phyloP scores from a whole-genome alignment of 1,140 invertebrate species.

The Aphis gossypii region DNA sequence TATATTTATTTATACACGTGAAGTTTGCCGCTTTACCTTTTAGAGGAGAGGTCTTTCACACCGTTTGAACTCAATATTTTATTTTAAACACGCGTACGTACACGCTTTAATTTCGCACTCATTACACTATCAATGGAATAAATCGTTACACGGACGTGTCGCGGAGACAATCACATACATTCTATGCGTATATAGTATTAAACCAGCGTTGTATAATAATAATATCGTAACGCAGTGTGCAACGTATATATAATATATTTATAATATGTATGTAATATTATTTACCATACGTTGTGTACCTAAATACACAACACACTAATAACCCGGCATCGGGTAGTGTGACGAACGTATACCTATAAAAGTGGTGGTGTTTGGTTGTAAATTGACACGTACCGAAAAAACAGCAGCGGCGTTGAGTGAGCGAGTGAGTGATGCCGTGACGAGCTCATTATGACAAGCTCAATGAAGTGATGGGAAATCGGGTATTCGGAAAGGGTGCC shows the following conservation, averaged over 20 bases:
- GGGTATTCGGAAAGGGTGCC: slow-evolving; percentile 50
- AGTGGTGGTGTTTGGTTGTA: slow-evolving; percentile 36
- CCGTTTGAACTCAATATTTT: slow-evolving; percentile 41
- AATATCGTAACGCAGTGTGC: background rate
- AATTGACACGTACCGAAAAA: slow-evolving; percentile 50
- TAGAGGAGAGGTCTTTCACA: slow-evolving; percentile 41
- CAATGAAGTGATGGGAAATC: slow-evolving; percentile 57
- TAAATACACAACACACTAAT: background rate
- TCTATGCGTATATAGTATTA: background rate
- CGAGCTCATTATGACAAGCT: slow-evolving; percentile 57
- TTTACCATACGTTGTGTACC: background rate
- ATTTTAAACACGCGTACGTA: background rate
- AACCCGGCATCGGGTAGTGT: slow-evolving; percentile 10
- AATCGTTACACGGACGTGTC: background rate
- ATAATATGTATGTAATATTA: background rate
- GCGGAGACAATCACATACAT: background rate
- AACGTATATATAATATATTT: background rate
- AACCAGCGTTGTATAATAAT: background rate
- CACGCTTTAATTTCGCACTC: slow-evolving; percentile 19
- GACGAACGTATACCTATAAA: background rate
- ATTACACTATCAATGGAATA: background rate
- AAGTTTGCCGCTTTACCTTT: background rate
- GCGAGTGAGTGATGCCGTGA: slow-evolving; percentile 47
- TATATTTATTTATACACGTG: slow-evolving; percentile 3
- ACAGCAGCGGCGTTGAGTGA: background rate